Base-by-base conservation (phyloP, 2,113 vertebrate species). In the Nettapus auritus region DNA sequence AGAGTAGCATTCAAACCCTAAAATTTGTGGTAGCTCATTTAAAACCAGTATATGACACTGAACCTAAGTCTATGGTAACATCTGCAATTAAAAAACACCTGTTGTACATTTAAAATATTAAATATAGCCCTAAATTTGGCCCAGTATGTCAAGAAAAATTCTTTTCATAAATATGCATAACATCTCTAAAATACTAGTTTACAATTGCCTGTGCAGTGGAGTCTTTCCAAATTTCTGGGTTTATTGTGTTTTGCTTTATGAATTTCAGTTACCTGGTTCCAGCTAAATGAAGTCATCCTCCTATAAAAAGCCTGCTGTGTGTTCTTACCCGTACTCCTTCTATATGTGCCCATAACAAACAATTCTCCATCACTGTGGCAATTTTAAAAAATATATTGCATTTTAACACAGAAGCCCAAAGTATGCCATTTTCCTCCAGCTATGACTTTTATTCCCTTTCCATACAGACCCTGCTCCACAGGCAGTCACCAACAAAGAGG, bases 391-490 rank as follows among this genome's bases (percentile, higher is more conserved):
- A 34, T 11, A 2, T 5, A 23, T 57, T 59, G 15, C 21, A 46
- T 46, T 71, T 60, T 16, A 46, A 9, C 23, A 29, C 28, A 44
- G n/a, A 87, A 82, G 59, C 46, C 25, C 31, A 75, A 23, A 71
- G 8, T 3, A 0, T 44, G 13, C 8, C 9, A 15, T 73, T 20
- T 44, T 7, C 4, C 15, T 9, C 15, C 5, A 0, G 0, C 9
- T 19, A 4, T 2, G 9, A 25, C 40, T 85, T 94, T 80, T 48
- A 71, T 55, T 84, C 11, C 9, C 1, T 63, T 77, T 90, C 56
- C 3, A 1, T 15, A 28, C 6, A 29, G 42, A 88, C 40, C 1
- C 0, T 38, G 20, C 3, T n/a, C 42, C 33, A 21, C 20, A 14
- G 42, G 40, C 31, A 63, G 60, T 31, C 67, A n/a, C 0, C 0